A percentile compares a stretch with the other conserved stretches of the same genome.
Conservation (phyloP, 2,113 vertebrate genomes). For the Nothocercus nigrocapillus region DNA sequence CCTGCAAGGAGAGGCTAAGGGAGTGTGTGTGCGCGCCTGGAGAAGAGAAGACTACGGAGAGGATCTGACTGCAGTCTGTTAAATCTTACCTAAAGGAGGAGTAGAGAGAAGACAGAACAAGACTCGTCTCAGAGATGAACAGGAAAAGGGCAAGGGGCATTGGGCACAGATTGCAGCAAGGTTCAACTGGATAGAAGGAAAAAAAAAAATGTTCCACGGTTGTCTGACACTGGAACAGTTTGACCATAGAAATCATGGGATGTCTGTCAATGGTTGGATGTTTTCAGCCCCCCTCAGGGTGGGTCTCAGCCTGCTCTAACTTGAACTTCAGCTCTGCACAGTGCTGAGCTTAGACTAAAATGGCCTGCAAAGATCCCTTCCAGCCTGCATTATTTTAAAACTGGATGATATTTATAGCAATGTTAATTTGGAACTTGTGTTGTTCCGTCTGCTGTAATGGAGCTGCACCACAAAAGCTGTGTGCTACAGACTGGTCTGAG, state of each 20-base stretch:
- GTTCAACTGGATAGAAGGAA: neutral
- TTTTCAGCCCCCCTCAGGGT: neutral
- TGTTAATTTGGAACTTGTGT: neutral
- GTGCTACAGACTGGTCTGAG: neutral
- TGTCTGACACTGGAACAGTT: neutral
- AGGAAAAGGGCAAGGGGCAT: neutral
- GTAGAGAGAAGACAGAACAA: neutral
- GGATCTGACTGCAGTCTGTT: neutral
- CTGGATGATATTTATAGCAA: neutral
- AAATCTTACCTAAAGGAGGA: neutral
- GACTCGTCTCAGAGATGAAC: neutral
- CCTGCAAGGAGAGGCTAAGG: neutral
- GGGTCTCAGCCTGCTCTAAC: neutral
- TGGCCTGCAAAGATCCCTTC: neutral
- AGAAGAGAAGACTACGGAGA: neutral
- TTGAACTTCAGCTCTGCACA: neutral
- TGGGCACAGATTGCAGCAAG: neutral
- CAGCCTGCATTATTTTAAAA: neutral
- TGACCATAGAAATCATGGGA: neutral
- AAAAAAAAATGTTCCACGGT: neutral
- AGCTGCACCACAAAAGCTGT: neutral
- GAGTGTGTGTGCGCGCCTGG: neutral
- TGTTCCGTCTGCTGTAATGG: neutral
- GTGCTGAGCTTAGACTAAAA: neutral
- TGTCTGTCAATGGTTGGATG: accelerated